Evolutionary conservation across 2,888 invertebrate species (phyloP), one percentile per base, ranked within the genome.

Genomic region (Cerceris ruficornis): DNA sequence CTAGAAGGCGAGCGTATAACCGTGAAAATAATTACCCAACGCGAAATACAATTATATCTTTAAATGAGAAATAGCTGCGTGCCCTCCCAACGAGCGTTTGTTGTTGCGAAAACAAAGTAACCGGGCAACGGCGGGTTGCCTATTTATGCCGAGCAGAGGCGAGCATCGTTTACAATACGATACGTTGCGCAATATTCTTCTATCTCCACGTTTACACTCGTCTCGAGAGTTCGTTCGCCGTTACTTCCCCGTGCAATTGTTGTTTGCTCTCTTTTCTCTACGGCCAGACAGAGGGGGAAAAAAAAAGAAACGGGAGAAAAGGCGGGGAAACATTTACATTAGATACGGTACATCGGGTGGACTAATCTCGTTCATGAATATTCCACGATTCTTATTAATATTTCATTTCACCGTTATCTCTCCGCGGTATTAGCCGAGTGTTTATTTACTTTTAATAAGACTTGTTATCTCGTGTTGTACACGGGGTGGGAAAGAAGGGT

Each of bases 11-110:
- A 13, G 55, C 28, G 41, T 8, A 17, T 14, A 55, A 42, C 42
- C 50, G 15, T 69, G 69, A 70, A 75, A 77, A 75, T 49, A 42
- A 46, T 67, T 67, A 58, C 54, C 43, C 41, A 54, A 69, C 43
- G 43, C 13, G 49, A 64, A 64, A 66, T 28, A n/a, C 50, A 50
- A 68, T 17, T 59, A 42, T 42, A 28, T 54, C 62, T 28, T 6
- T 15, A 54, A 61, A 57, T 41, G 49, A n/a, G n/a, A 14, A 14
- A 17, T 55, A 2, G n/a, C 46, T 9, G 13, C 55, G 9, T 14
- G n/a, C 14, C 5, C 13, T 42, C 17, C 13, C 55, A 50, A 28
- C 28, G 28, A 78, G 59, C 55, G 59, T 71, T 75, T 67, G 28
- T 57, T 17, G 52, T 42, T 4, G 39, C 17, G 62, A 41, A 60